Evolutionary conservation across 2,113 vertebrate species (phyloP), one percentile per base, ranked within the genome.

Genomic region (Toxotes chatareus): DNA sequence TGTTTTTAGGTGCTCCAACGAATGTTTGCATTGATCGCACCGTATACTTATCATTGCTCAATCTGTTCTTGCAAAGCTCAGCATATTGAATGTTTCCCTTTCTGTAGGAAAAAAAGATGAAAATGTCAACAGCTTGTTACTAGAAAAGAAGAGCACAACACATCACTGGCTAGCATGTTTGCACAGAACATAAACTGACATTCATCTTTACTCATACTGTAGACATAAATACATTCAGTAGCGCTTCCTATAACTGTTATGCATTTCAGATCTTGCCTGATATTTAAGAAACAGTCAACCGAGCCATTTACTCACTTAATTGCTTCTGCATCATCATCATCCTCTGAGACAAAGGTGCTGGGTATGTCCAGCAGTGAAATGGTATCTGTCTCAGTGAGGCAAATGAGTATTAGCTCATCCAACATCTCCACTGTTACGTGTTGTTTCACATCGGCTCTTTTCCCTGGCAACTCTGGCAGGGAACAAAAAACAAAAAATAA

Each of bases 11-110:
- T 0, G 94, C 94, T 51, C 93, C 95, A 0, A 89, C 94, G 32
- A 97, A 73, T 3, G 97, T 98, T 91, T 98, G 97, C 93, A 93
- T 94, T 66, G 82, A 89, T 56, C 94, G 95, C 12, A 93, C 96
- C 14, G 93, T 87, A 44, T 95, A 97, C 38, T 87, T 84, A 36
- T 97, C 94, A 1, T 95, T 96, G 13, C 88, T 95, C 32, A 76
- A 10, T 91, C 93, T 95, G 9, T 88, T 94, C 44, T 85, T 94
- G 75, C 97, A 98, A 5, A 96, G 71, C 0, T 88, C 94, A n/a
- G 55, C 27, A 27, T 97, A 97, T 1, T 78, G 57, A 7, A 40
- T 74, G 59, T 96, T 98, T 68, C 83, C 89, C 66, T 89, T 42
- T 83, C 97, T 99, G 17, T 31, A 85, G 77, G 21, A 55, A 76